Evolutionary conservation across 92 coral and sea anemone genomes (phyloP).

Genomic region (Porites cylindrica): DNA sequence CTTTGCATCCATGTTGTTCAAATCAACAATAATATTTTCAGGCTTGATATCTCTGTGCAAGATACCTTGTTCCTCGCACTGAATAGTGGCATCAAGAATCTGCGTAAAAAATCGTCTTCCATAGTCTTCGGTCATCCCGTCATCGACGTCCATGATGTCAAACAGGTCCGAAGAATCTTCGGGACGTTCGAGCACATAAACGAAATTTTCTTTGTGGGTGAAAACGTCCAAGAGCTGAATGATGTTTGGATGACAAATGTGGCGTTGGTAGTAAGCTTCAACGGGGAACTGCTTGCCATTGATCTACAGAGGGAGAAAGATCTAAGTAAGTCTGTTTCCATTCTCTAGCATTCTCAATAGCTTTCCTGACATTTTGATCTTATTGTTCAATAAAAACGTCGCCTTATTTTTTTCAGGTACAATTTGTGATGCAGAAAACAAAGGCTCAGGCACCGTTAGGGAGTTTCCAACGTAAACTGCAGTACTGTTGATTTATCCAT

Average conservation of each 20-base stretch:
- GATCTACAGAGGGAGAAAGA: constrained; percentile 2
- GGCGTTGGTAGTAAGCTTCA: constrained; percentile 43
- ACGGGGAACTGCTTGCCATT: constrained; percentile 37
- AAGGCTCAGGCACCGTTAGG: too few species aligned
- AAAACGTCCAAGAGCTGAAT: constrained; percentile 45
- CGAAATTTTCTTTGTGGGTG: constrained; percentile 17
- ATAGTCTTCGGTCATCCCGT: constrained; percentile 36
- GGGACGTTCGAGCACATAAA: constrained; percentile 50
- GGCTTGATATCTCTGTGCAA: constrained; percentile 46
- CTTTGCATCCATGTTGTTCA: constrained; percentile 25
- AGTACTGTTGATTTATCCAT: too few species aligned
- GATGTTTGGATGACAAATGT: constrained; percentile 27
- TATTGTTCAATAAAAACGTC: too few species aligned
- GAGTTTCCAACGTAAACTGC: too few species aligned
- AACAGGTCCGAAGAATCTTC: constrained; percentile 38
- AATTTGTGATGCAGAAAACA: too few species aligned
- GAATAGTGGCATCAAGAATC: constrained; percentile 44
- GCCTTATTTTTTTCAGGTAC: too few species aligned
- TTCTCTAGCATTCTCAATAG: too few species aligned
- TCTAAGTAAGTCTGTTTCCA: background rate
- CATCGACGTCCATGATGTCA: constrained; percentile 27
- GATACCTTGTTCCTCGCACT: constrained; percentile 42
- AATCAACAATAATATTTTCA: constrained; percentile 40
- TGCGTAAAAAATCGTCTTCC: constrained; percentile 30
- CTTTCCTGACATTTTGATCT: too few species aligned